Base-by-base conservation (phyloP, 64 coral and sea anemone species). In the Pocillopora verrucosa region DNA sequence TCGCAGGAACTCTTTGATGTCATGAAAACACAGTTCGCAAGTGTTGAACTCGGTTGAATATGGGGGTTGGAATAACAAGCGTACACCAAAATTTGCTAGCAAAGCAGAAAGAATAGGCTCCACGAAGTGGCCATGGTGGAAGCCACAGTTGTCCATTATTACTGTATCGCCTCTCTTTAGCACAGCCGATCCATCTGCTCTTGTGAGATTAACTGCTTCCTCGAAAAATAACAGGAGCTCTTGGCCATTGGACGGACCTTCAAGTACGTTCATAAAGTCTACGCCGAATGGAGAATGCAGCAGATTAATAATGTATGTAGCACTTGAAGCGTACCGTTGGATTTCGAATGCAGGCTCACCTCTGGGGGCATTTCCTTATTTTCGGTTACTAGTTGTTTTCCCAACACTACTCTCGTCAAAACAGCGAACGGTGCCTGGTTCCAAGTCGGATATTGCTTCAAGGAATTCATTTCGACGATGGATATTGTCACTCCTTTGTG, bases 1-100 rank as follows among this genome's bases (percentile, higher is more conserved):
- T 7, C n/a, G 17, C 17, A 67, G n/a, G 64, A 67, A 67, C 17
- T 16, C 64, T 67, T 82, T 90, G 25, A 90, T 82, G 57, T 60
- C 64, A 20, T 37, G 65, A 59, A 93, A 93, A 63, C 91, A 93
- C 58, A 93, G 75, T 36, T 93, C 67, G 17, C 91, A 93, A 59
- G 77, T 93, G 17, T 93, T 93, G 20, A 88, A 87, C 35, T 93
- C 60, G 16, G 77, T 77, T 17, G 22, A 80, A 60, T 88, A 93
- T n/a, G 86, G 76, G 14, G 91, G 86, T 25, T 88, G 78, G 78
- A 86, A 92, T 13, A 96, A 38, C 41, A 96, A 60, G 20, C 41
- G 51, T 41, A 92, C 67, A 6, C 94, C 94, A 74, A 38, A 70
- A 61, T 92, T 63, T 61, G 13, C 60, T 16, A 96, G 61, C 90